Evolutionary conservation across 2,888 invertebrate species (phyloP), one percentile per base, ranked within the genome.

Genomic region (Amphipyra berbera): DNA sequence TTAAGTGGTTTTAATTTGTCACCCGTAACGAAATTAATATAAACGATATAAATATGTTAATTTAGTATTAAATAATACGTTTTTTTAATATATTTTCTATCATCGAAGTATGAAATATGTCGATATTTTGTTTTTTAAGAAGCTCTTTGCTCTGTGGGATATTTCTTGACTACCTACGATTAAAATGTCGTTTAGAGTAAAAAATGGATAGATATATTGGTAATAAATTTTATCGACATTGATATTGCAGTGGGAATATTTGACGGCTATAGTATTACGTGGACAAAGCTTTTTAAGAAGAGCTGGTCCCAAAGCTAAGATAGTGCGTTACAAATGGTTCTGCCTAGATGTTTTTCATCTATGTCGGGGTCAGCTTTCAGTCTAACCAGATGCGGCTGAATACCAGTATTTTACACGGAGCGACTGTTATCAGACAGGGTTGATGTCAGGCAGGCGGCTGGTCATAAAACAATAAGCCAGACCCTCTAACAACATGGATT

Each of bases 1-100:
- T 83, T 87, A 89, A 90, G 76, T 82, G 80, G 79, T 80, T 84
- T 85, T 85, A 88, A 92, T 93, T 91, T 92, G 92, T 93, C 90
- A 92, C 81, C 82, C 91, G 83, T 86, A 82, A 82, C 91, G 67
- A 88, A 88, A 88, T 86, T 83, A 79, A 86, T 83, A 88, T 81
- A 63, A 77, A 90, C 81, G 78, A 65, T 69, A 72, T 62, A 82
- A 81, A 87, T 88, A 91, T 91, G 89, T 61, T 87, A 90, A 90
- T 89, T 70, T 66, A 64, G 33, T 66, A 62, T 57, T 69, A 77
- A 78, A 78, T 76, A 73, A 72, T 70, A 68, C 68, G 78, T 78
- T 73, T 69, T 73, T 69, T 75, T 76, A 63, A 71, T 71, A 40
- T 40, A 52, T 65, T 65, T 66, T 59, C 61, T 70, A 79, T 70